Evolutionary conservation across 1,140 invertebrate species (phyloP), one percentile per base, ranked within the genome.

Genomic region (Pogonomyrmex californicus): DNA sequence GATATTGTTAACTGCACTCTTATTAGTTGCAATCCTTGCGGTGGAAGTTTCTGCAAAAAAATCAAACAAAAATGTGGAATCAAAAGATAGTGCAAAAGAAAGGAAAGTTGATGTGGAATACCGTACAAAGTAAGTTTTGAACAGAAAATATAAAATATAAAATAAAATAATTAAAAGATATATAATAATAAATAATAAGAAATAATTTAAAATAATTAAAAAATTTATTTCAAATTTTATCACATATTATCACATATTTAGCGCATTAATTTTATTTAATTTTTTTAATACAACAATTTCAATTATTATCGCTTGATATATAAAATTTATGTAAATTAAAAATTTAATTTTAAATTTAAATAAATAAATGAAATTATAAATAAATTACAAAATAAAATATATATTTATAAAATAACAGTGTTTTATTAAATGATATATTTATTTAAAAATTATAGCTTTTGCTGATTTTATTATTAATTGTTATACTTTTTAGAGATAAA

Each of bases 21-120:
- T 91, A 44, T 1, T 91, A 9, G 63, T 87, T 38, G 14, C 83
- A 41, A 71, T 91, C 56, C 60, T 91, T 4, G 75, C 49, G 0
- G 23, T 87, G 6, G 89, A 91, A 33, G 10, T 44, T 17, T 87
- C 58, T 41, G 90, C 87, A 3, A 88, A 87, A 47, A 85, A 90
- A 17, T 76, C 60, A 1, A 68, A 9, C 10, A 90, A 90, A 36
- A 77, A 86, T 10, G 75, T 86, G 0, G 62, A 90, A 33, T 56
- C 54, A 4, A 65, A 10, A 1, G n/a, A 5, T 2, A 0, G 36
- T n/a, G 17, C 85, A 9, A 88, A 62, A 23, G 33, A 60, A 47
- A 65, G 66, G 3, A 86, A 91, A 62, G 14, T 5, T 4, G 68
- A 88, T 14, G 82, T 78, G 36, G 44, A 65, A 4, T 4, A 58